Evolutionary conservation across 2,797 vertebrate genomes (phyloP), one percentile per base, ranked within the genome.

Genomic region (Melanogrammus aeglefinus): DNA sequence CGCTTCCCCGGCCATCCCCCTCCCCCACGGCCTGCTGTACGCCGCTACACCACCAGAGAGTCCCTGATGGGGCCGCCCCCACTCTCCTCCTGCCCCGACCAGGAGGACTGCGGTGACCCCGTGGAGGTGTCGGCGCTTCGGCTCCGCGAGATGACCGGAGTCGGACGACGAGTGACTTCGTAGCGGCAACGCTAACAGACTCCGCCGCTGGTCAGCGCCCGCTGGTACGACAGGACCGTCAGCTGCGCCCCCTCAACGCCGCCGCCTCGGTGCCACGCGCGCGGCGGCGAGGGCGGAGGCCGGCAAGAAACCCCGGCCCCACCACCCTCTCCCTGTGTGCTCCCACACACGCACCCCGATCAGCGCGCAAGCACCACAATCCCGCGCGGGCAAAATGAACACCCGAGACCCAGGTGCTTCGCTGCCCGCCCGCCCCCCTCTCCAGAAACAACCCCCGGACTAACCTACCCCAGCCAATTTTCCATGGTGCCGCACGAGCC

Each of bases 121-220:
- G 91, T 96, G 90, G 96, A 97, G 92, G 96, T 96, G 86, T 98
- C 97, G 33, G 97, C 97, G n/a, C 89, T 97, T 96, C 76, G 96
- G 96, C 89, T 98, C 97, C 6, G 97, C 82, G 97, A 98, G 91
- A 95, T 96, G 88, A 97, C 96, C 82, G 97, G n/a, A 97, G 85
- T 96, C 96, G 4, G 97, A 98, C 88, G 97, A 98, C 71, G 97
- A 98, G 93, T n/a, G 97, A 98, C 93, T 97, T 98, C 94, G n/a
- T 96, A 96, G n/a, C 93, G 96, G 94, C 94, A 95, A 96, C 93
- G 96, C 94, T 93, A 95, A 95, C 74, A 95, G n/a, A 95, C 88
- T 95, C 96, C 84, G n/a, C 95, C 95, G 80, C 86, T 96, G 94
- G 96, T 96, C 95, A 98, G 96, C 88, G 96, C n/a, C n/a, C n/a